Conservation (phyloP, 2,113 vertebrate species). For the Baryphthengus martii region DNA sequence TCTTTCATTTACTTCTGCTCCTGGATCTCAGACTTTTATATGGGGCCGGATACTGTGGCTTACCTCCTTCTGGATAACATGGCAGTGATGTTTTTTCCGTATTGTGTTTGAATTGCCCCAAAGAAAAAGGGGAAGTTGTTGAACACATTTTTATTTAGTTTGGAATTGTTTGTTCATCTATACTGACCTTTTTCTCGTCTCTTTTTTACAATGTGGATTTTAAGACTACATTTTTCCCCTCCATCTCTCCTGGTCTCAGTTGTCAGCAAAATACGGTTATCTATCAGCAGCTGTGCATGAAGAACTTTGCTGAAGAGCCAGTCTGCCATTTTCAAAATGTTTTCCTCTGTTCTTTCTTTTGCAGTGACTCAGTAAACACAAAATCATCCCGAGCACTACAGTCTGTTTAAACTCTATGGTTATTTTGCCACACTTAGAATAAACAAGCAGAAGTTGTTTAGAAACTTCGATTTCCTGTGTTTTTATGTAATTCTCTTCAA, state of each 20-base stretch:
- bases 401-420: neutral
- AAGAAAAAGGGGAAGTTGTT: neutral
- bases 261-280: neutral
- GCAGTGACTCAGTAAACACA: neutral
- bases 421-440: neutral
- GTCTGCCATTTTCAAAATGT: neutral
- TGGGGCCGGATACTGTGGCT: neutral
- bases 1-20: neutral
- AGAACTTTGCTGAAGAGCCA: neutral
- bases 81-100: neutral
- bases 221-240: neutral
- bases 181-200: neutral
- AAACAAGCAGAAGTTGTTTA: neutral
- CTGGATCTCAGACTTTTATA: neutral
- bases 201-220: neutral
- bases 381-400: neutral
- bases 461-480: neutral
- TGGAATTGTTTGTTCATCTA: neutral
- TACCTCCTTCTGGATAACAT: neutral
- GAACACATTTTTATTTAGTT: neutral
- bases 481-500: neutral
- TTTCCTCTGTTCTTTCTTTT: neutral
- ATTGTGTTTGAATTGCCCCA: neutral
- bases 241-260: neutral
- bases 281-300: neutral